Percentiles rank a stretch among this genome's conserved stretches.
phyloP scores from a whole-genome alignment of 92 coral and sea anemone genomes.

The Umimayanthus kanabou region DNA sequence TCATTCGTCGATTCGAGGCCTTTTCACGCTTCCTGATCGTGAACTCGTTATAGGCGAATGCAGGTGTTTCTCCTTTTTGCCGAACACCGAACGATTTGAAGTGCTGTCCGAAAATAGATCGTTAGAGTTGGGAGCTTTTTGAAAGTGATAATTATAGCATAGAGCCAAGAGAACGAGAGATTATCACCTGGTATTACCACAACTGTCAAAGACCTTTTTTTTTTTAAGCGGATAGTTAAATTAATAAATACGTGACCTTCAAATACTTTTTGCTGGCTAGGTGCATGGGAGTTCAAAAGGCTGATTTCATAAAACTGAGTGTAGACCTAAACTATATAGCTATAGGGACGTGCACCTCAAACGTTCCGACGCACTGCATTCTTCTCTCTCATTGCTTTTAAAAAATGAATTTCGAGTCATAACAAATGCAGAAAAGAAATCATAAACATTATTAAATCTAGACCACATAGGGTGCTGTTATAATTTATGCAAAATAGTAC shows the following conservation, averaged over 20 bases:
- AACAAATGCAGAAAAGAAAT: conserved; percentile 39
- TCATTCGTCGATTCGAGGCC: not conserved
- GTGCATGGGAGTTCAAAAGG: not conserved
- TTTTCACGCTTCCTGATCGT: conserved; percentile 6
- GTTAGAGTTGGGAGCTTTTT: not conserved
- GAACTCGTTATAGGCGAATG: conserved; percentile 7
- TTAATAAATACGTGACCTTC: not conserved
- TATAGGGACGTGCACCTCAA: not conserved
- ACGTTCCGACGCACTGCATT: not conserved
- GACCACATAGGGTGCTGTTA: conserved; percentile 41
- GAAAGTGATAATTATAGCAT: not conserved
- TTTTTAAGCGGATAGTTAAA: not conserved
- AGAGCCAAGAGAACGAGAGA: not conserved
- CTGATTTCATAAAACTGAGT: not conserved
- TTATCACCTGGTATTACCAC: conserved; percentile 1
- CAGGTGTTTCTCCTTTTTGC: conserved; percentile 27
- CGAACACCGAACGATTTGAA: conserved; percentile 1
- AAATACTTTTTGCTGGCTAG: not conserved
- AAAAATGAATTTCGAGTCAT: conserved; percentile 29
- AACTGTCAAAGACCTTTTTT: not conserved
- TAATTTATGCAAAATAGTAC: conserved; percentile 15
- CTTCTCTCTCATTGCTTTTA: not conserved
- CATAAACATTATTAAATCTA: conserved; percentile 44
- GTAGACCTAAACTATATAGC: not conserved
- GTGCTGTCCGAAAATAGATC: not conserved